Base-by-base conservation (phyloP, 2,888 invertebrate genomes). In the Pandemis corylana region DNA sequence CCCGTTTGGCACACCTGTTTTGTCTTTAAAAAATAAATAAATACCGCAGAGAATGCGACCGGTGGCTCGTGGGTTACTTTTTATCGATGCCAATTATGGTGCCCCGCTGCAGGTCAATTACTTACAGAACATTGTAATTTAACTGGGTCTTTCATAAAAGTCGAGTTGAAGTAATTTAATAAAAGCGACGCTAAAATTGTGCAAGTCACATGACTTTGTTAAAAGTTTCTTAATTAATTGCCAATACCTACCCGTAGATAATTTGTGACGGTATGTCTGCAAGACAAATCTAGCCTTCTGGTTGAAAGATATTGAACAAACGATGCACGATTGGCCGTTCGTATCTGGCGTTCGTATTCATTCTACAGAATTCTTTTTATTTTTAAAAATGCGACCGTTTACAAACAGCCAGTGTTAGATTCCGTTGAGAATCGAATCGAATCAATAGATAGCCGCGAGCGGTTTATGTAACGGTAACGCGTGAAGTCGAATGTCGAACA, bases 1-100 rank as follows among this genome's bases (percentile, higher is more conserved):
- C 85, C 80, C 83, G 88, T 88, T 83, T 75, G 72, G 77, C 80
- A 79, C 88, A 87, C 84, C 85, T 89, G 87, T 81, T 56, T 62
- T 67, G 44, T 62, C 41, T 53, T 53, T 53, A 15, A 70, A 66
- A 75, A 67, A 53, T 44, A 68, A 64, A 77, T 75, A 70, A 73
- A 77, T 44, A 72, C 49, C 64, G 13, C 46, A 59, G 65, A 68
- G 63, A 64, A 72, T 71, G 72, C 65, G 77, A 75, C 68, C 71
- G 77, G 59, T 59, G 59, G 68, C 68, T 69, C 73, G 76, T 75
- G 41, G 51, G 71, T 72, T 64, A 51, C 74, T 78, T 76, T 74
- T 77, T 77, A 70, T 67, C 65, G 75, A 77, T 74, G 77, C 78
- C 71, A 78, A 78, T 78, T 77, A 77, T 53, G 28, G 46, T 63